Conservation (phyloP, 2,888 invertebrate genomes). For the Cephus spinipes region DNA sequence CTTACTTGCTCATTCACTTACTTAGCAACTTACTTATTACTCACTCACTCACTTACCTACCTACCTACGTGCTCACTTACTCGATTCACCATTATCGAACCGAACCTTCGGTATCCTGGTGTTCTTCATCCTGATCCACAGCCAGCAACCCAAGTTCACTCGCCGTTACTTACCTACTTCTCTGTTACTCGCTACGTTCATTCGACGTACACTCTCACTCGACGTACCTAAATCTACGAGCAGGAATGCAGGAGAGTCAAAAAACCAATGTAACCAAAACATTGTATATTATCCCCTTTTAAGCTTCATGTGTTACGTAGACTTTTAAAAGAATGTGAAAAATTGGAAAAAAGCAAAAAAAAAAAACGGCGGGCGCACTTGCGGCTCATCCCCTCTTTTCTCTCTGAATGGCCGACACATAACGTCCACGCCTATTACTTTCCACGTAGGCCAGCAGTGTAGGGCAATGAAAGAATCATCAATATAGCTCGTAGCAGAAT, state of each 20-base stretch:
- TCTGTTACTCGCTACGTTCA: background rate
- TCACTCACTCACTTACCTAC: background rate
- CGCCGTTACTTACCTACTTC: background rate
- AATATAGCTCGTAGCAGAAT: conserved; percentile 9
- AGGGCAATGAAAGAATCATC: conserved; percentile 24
- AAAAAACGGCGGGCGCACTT: background rate
- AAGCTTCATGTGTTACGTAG: background rate
- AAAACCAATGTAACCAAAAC: background rate
- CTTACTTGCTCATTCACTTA: background rate
- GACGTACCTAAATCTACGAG: background rate
- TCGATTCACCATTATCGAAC: background rate
- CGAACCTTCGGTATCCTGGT: background rate
- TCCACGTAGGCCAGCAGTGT: conserved; percentile 21
- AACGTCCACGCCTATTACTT: background rate
- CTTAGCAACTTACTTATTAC: conserved; percentile 2
- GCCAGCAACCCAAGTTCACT: background rate
- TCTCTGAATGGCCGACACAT: background rate
- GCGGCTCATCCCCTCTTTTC: background rate
- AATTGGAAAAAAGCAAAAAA: background rate
- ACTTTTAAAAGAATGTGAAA: background rate
- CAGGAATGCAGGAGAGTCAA: background rate
- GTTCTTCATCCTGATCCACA: background rate
- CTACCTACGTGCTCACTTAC: background rate
- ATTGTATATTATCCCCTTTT: background rate
- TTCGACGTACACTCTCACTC: background rate